phyloP scores from a whole-genome alignment of 2,797 vertebrate species.

The Syndactyla subalaris region DNA sequence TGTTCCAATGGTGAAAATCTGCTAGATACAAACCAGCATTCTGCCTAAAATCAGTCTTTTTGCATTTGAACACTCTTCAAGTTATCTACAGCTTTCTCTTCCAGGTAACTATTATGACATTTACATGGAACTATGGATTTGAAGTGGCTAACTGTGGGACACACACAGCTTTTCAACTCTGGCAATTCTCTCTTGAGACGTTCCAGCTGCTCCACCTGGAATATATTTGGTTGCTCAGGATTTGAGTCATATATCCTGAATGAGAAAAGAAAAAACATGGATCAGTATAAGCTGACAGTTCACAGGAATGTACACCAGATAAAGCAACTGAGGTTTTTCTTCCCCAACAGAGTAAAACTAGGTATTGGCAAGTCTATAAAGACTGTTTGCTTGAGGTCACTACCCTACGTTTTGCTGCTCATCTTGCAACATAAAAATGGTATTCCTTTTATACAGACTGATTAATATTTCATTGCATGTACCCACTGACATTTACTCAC shows the following conservation, averaged over 20 bases:
- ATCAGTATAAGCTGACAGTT: background rate
- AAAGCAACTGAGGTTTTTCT: background rate
- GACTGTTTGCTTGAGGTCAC: background rate
- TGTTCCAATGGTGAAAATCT: constrained; percentile 12
- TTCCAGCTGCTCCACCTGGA: constrained; percentile 93
- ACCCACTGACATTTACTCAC: background rate
- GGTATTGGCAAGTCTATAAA: background rate
- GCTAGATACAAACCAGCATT: background rate
- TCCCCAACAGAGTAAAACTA: background rate
- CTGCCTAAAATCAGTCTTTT: constrained; percentile 39
- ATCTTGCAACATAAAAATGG: background rate
- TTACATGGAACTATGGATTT: constrained; percentile 75
- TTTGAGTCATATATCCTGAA: constrained; percentile 91
- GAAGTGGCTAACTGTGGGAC: constrained; percentile 85
- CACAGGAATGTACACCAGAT: background rate
- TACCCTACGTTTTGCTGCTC: background rate
- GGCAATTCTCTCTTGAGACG: constrained; percentile 88
- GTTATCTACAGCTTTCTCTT: constrained; percentile 63
- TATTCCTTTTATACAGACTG: background rate
- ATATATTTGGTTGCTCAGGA: constrained; percentile 89
- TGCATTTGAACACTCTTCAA: constrained; percentile 64
- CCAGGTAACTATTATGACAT: constrained; percentile 42
- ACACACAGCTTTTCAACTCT: constrained; percentile 85
- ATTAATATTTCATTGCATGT: background rate
- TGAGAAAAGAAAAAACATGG: background rate